These are phyloP conservation scores for Venustoraphidia nigricollis DNA, from an alignment of 2,888 invertebrate genomes.

Conservation along the genomic window DNA sequence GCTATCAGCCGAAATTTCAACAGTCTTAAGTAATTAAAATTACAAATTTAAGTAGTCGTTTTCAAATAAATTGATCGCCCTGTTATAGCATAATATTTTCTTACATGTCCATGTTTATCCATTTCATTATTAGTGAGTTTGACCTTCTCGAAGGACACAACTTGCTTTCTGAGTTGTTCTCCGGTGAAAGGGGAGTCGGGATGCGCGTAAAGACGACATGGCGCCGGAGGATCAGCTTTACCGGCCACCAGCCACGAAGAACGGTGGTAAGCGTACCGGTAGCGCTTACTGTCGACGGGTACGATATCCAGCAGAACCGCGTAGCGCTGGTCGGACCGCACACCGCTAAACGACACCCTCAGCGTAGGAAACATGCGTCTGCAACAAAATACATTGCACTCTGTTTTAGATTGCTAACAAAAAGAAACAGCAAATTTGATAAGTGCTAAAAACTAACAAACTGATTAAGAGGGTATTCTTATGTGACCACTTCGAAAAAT, in stretches of 20 bases:
- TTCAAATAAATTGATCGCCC: no score
- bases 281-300: slow-evolving; percentile 90
- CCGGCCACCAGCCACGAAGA: slow-evolving; percentile 97
- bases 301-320: slow-evolving; percentile 92
- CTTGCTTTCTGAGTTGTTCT: slow-evolving; percentile 89
- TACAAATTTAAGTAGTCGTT: no score
- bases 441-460: no score
- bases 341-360: slow-evolving; percentile 80
- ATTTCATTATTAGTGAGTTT: slow-evolving; percentile 97
- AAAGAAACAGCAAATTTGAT: no score
- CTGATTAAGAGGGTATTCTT: no score
- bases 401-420: background rate
- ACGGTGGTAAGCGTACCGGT: slow-evolving; percentile 95
- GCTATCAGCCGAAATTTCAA: no score
- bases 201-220: slow-evolving; percentile 85
- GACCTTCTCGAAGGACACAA: slow-evolving; percentile 96
- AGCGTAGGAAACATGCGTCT: slow-evolving; percentile 98
- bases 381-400: slow-evolving; percentile 22
- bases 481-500: no score
- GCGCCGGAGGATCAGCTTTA: slow-evolving; percentile 93
- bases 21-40: no score
- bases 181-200: slow-evolving; percentile 94
- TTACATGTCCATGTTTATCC: slow-evolving; percentile 89
- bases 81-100: slow-evolving; percentile 19
- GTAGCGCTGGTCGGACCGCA: slow-evolving; percentile 71